Percentiles rank a stretch among this genome's conserved stretches.
Evolutionary conservation across 2,888 invertebrate genomes (phyloP).

Genomic region (Watsonalla binaria): DNA sequence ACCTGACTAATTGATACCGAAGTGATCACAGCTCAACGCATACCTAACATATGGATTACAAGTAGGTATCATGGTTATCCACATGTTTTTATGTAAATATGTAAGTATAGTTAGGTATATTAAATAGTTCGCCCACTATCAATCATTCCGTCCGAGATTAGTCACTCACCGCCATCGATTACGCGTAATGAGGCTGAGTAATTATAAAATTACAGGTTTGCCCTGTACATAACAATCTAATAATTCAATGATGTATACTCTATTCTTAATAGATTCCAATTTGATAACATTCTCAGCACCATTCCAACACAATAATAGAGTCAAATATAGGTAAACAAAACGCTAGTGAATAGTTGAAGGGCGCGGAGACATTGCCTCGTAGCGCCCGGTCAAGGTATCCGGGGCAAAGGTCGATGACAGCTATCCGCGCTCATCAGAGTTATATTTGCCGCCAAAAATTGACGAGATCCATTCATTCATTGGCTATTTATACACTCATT

Average conservation of each 20-base stretch:
- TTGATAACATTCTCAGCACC: neutral
- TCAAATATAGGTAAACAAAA: slow-evolving; percentile 61
- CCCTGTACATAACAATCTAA: neutral
- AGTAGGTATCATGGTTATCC: neutral
- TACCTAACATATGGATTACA: neutral
- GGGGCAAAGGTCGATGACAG: slow-evolving; percentile 78
- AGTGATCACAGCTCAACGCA: neutral
- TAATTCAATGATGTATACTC: neutral
- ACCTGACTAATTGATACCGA: neutral
- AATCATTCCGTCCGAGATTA: slow-evolving; percentile 32
- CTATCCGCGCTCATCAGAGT: slow-evolving; percentile 25
- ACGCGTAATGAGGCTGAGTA: neutral
- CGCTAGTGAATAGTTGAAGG: slow-evolving; percentile 54
- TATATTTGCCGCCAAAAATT: slow-evolving; percentile 55
- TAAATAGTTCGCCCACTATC: slow-evolving; percentile 29
- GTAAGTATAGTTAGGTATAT: neutral
- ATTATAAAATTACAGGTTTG: neutral
- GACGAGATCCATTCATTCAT: slow-evolving; percentile 3
- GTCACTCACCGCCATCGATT: slow-evolving; percentile 17
- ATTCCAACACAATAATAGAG: slow-evolving; percentile 2
- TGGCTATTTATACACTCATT: too few species aligned
- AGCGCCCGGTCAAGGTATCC: slow-evolving; percentile 76
- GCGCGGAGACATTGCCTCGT: slow-evolving; percentile 62
- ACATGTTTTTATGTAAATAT: neutral
- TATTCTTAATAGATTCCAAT: neutral